These are phyloP conservation scores for Scleropages formosus DNA, from an alignment of 2,797 vertebrate species.

Conservation along the genomic window DNA sequence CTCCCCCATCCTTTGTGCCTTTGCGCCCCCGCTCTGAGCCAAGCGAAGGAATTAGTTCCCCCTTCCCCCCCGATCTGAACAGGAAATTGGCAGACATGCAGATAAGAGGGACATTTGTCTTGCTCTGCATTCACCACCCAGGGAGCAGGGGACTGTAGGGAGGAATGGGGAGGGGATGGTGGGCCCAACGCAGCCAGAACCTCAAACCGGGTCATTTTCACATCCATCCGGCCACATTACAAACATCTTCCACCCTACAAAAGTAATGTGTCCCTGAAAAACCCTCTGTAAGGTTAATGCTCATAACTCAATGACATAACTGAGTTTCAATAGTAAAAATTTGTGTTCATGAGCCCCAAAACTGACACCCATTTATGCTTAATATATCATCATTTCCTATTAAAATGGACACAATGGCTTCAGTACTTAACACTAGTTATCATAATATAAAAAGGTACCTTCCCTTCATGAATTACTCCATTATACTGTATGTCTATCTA, in stretches of 20 bases:
- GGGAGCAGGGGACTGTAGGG: neutral
- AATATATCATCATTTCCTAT: too few species aligned
- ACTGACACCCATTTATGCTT: too few species aligned
- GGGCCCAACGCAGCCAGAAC: neutral
- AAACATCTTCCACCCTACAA: slow-evolving; percentile 18
- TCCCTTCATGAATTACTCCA: too few species aligned
- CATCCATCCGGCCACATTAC: slow-evolving; percentile 19
- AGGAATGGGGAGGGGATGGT: neutral
- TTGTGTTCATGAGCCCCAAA: too few species aligned
- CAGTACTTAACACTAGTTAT: too few species aligned
- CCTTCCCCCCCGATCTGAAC: slow-evolving; percentile 12
- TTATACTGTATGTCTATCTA: too few species aligned
- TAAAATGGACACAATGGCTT: too few species aligned
- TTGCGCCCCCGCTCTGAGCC: neutral
- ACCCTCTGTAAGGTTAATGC: too few species aligned
- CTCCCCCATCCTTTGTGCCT: slow-evolving; percentile 26
- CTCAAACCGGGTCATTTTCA: slow-evolving; percentile 21
- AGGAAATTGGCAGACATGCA: slow-evolving; percentile 25
- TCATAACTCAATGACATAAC: too few species aligned
- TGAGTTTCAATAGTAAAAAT: too few species aligned
- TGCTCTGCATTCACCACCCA: neutral
- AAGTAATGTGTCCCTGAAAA: too few species aligned
- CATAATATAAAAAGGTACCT: too few species aligned
- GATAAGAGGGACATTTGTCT: slow-evolving; percentile 22
- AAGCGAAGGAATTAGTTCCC: slow-evolving; percentile 6